phyloP scores from a whole-genome alignment of 2,797 vertebrate genomes.

The Centroberyx gerrardi region DNA sequence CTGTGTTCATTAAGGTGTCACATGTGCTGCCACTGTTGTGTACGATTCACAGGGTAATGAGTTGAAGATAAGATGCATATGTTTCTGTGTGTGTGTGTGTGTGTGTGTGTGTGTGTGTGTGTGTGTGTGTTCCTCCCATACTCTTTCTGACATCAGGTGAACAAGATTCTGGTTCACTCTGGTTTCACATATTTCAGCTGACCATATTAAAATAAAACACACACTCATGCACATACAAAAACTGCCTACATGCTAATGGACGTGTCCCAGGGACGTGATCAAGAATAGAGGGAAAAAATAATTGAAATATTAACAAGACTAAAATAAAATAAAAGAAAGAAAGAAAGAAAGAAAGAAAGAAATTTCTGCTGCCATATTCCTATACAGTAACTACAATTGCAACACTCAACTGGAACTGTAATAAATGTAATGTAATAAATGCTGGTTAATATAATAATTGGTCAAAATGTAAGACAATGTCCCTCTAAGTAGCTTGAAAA shows the following conservation, averaged over 20 bases:
- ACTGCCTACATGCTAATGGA: constrained; percentile 23
- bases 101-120: background rate
- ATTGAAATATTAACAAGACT: too few species aligned
- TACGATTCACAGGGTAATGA: constrained; percentile 72
- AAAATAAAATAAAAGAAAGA: too few species aligned
- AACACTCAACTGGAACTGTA: too few species aligned
- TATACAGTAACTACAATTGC: too few species aligned
- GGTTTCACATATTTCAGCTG: constrained; percentile 13
- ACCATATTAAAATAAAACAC: background rate
- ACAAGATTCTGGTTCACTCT: background rate
- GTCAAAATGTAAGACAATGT: too few species aligned
- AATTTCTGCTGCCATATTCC: too few species aligned
- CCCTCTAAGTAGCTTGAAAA: too few species aligned
- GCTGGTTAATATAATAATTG: too few species aligned
- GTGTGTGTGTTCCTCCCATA: background rate
- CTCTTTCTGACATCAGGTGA: constrained; percentile 1
- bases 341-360: too few species aligned
- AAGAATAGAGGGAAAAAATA: background rate
- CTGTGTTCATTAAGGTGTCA: constrained; percentile 73
- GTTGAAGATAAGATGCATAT: constrained; percentile 66
- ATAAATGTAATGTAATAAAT: too few species aligned
- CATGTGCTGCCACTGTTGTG: constrained; percentile 64
- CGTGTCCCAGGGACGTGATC: background rate
- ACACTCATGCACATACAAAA: background rate
- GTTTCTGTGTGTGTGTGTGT: constrained; percentile 10